Percentiles rank a stretch among this genome's conserved stretches.
These are phyloP conservation scores for Mormyrus iriodes DNA, from an alignment of 2,113 vertebrate species.

Conservation along the genomic window DNA sequence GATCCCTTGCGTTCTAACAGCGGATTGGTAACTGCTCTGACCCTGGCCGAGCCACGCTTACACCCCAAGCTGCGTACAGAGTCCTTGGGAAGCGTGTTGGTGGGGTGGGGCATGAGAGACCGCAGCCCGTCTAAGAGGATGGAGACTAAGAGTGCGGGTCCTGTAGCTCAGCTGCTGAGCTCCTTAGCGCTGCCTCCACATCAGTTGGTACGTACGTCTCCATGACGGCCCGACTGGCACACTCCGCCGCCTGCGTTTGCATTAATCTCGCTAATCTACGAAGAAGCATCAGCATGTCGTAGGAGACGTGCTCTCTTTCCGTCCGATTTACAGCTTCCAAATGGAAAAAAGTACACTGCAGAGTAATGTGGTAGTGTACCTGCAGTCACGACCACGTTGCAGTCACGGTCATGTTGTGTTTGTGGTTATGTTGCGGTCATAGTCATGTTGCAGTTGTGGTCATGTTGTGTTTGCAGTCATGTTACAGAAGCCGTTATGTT, in stretches of 20 bases:
- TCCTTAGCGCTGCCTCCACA: constrained; percentile 64
- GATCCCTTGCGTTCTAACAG: neutral
- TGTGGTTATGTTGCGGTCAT: neutral
- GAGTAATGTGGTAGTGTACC: neutral
- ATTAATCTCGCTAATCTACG: neutral
- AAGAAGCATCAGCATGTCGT: neutral
- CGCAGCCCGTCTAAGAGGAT: constrained; percentile 51
- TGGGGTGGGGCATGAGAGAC: constrained; percentile 49
- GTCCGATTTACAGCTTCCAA: neutral
- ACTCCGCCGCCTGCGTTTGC: neutral
- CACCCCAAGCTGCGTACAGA: neutral
- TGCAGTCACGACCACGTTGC: neutral
- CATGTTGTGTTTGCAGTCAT: too few relatives aligned
- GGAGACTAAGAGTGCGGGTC: constrained; percentile 49
- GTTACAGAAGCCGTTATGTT: too few relatives aligned
- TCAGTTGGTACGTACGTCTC: constrained; percentile 57
- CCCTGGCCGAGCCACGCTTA: neutral
- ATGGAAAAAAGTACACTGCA: neutral
- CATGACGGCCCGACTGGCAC: neutral
- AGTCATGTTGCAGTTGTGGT: too few relatives aligned
- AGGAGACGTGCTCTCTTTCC: neutral
- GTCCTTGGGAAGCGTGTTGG: neutral
- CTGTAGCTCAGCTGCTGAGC: constrained; percentile 61
- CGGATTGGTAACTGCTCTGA: neutral
- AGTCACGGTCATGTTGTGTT: neutral